Base-by-base conservation (phyloP, 2,113 vertebrate genomes). In the Hucho hucho region DNA sequence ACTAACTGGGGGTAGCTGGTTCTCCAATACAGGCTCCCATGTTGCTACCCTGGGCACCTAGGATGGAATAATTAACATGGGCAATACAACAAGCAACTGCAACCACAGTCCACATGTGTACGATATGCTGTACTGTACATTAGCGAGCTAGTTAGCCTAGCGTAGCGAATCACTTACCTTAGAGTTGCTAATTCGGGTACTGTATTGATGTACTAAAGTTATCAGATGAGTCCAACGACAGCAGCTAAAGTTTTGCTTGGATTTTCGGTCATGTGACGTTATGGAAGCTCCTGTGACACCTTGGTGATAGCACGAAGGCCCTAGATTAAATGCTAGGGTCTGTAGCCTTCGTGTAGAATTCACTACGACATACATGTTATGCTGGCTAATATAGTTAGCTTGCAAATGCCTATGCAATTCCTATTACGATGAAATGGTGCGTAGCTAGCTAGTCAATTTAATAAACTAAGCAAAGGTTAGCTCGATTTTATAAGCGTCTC, bases 21-120 rank as follows among this genome's bases (percentile, higher is more conserved):
- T 81, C 2, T 91, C 90, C 72, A 66, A 11, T 61, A 89, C 76
- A 18, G 84, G 80, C 26, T 92, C 80, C 93, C 93, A 94, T 37
- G 92, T 91, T 61, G 94, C 72, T 47, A 13, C 78, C 59, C 76
- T 24, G 20, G 93, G 92, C 5, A 94, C 88, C 94, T 94, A 43
- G 4, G 67, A 25, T 68, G 47, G 6, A 14, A 53, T 78, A 47
- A 69, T 32, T 6, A 32, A 64, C 22, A 64, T 26, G 4, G 22
- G 12, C 16, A 7, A 26, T 43, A 11, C 37, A 43, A 43, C 37
- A 43, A 43, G 37, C 2, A 37, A 37, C 37, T 37, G 37, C 37
- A 43, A 43, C 37, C 37, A 43, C 37, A 43, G 37, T 43, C 9
- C 37, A 43, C 37, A 11, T 43, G 37, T 37, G 53, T 56, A 56